Evolutionary conservation across 2,113 vertebrate species (phyloP).

Genomic region (Psammodynastes pulverulentus): DNA sequence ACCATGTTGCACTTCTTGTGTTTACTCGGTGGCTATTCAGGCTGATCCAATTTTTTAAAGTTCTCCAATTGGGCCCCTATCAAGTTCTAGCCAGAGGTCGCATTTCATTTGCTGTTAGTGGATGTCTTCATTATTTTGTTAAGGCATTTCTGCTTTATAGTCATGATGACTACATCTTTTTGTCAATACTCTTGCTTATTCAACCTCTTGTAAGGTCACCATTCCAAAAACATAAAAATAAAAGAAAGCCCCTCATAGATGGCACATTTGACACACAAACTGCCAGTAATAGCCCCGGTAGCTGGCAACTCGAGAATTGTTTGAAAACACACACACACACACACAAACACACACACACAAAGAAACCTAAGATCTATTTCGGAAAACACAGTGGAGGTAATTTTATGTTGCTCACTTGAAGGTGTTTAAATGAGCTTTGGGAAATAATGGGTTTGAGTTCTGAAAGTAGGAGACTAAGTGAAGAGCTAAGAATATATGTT

Average conservation of each 20-base stretch:
- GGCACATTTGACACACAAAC: slow-evolving; percentile 72
- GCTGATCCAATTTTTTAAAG: slow-evolving; percentile 81
- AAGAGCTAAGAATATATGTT: slow-evolving; percentile 57
- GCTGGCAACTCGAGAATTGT: slow-evolving; percentile 64
- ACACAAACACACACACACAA: slow-evolving; percentile 15
- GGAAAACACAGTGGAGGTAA: slow-evolving; percentile 54
- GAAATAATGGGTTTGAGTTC: slow-evolving; percentile 66
- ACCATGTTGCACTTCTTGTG: slow-evolving; percentile 77
- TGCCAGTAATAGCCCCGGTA: slow-evolving; percentile 61
- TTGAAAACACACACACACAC: slow-evolving; percentile 16
- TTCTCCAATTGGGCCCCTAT: slow-evolving; percentile 77
- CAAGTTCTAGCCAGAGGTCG: slow-evolving; percentile 77
- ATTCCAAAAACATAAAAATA: slow-evolving; percentile 29
- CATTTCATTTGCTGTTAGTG: slow-evolving; percentile 77
- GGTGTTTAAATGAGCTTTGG: slow-evolving; percentile 65
- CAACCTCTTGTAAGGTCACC: slow-evolving; percentile 63
- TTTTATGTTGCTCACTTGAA: slow-evolving; percentile 68
- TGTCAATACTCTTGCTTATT: not conserved
- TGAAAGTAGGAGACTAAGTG: slow-evolving; percentile 60
- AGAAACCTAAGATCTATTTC: slow-evolving; percentile 53
- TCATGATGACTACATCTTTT: slow-evolving; percentile 65
- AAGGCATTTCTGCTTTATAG: slow-evolving; percentile 74
- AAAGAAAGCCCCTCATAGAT: slow-evolving; percentile 66
- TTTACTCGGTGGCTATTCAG: slow-evolving; percentile 79
- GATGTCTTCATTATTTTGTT: slow-evolving; percentile 76